These are phyloP conservation scores for Sylvilagus bachmani DNA, from an alignment of 2,113 vertebrate genomes.

Conservation along the genomic window DNA sequence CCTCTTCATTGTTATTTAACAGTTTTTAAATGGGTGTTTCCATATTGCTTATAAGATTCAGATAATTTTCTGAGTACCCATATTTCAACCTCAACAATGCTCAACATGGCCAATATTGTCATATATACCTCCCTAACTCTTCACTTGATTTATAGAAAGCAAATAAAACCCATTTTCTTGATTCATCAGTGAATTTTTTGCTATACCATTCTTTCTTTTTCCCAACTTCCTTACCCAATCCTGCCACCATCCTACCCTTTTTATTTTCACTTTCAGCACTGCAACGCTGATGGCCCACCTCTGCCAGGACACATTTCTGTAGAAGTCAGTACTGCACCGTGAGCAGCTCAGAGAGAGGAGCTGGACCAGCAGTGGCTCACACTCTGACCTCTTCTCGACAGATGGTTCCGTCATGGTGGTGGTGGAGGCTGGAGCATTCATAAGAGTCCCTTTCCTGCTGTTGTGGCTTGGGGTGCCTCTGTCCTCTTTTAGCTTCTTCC, in stretches of 20 bases:
- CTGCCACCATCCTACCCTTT: not conserved
- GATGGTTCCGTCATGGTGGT: not conserved
- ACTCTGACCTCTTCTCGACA: not conserved
- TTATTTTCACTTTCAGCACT: slow-evolving; percentile 64
- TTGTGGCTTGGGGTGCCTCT: slow-evolving; percentile 63
- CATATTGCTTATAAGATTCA: not conserved
- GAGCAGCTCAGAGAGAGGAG: not conserved
- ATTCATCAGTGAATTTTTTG: not conserved
- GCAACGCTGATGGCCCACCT: not conserved
- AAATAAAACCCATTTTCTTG: slow-evolving; percentile 19
- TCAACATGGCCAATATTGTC: not conserved
- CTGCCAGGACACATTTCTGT: not conserved
- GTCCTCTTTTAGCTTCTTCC: not conserved
- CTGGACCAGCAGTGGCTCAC: not conserved
- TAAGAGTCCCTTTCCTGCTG: not conserved
- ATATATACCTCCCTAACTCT: not conserved
- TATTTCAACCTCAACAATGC: not conserved
- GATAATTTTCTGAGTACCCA: not conserved
- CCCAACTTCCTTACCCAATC: not conserved
- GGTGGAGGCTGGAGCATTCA: accelerated
- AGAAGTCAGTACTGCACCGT: not conserved
- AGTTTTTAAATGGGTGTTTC: not conserved
- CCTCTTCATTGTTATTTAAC: slow-evolving; percentile 14
- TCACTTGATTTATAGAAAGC: not conserved
- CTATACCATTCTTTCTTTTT: not conserved